phyloP scores from a whole-genome alignment of 1,140 invertebrate genomes.

The Bombus cullumanus region DNA sequence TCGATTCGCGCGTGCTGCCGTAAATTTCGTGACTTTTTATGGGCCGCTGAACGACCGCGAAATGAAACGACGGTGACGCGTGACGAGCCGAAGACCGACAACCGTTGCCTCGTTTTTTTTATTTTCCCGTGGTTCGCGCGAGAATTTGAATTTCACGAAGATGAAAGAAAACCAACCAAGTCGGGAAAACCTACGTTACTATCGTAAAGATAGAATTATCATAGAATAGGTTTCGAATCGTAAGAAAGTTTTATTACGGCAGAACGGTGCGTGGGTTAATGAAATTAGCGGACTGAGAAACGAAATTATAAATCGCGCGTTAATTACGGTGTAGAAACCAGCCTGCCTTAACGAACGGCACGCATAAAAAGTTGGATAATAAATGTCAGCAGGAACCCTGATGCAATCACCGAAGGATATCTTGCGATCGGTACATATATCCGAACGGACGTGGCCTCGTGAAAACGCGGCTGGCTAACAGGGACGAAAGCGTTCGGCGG shows the following conservation, averaged over 20 bases:
- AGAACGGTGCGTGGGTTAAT: not conserved
- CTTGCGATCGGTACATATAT: too few relatives aligned
- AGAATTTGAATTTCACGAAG: not conserved
- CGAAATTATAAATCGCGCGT: not conserved
- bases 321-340: not conserved
- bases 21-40: conserved; percentile 23
- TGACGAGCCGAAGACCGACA: not conserved
- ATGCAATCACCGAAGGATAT: not conserved
- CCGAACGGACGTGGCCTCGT: conserved; percentile 6
- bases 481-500: conserved; percentile 15
- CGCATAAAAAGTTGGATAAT: not conserved
- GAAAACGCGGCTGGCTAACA: not conserved
- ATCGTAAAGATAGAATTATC: too few relatives aligned
- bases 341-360: not conserved
- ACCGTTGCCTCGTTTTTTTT: not conserved
- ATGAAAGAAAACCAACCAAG: too few relatives aligned
- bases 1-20: conserved; percentile 3
- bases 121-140: not conserved
- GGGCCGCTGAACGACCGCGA: not conserved
- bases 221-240: too few relatives aligned
- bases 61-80: conserved; percentile 9
- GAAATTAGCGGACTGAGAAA: not conserved
- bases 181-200: accelerated
- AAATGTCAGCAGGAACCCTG: not conserved
- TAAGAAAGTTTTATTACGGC: too few relatives aligned